These are phyloP conservation scores for Eudemis profundana DNA, from an alignment of 2,888 invertebrate genomes.

Conservation along the genomic window DNA sequence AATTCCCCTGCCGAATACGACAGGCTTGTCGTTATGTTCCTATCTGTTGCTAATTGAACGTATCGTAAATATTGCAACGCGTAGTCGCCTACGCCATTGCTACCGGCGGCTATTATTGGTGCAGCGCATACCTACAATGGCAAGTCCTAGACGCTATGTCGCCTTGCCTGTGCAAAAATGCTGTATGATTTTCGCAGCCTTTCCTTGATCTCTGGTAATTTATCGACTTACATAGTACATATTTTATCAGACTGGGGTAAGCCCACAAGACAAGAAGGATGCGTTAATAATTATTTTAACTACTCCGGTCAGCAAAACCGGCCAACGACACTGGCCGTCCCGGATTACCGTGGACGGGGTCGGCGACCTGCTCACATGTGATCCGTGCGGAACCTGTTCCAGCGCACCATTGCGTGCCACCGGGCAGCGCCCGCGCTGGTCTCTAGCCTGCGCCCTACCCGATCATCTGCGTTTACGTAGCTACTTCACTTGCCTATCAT, in stretches of 20 bases:
- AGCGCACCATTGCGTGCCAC: slow-evolving; percentile 69
- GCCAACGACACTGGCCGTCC: slow-evolving; percentile 46
- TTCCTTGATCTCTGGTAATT: not conserved
- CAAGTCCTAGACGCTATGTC: slow-evolving; percentile 75
- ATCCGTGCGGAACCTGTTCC: slow-evolving; percentile 78
- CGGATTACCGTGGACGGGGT: slow-evolving; percentile 73
- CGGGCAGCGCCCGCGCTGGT: slow-evolving; percentile 57
- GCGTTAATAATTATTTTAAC: slow-evolving; percentile 45
- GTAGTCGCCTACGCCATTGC: slow-evolving; percentile 56
- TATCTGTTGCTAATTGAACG: slow-evolving; percentile 3
- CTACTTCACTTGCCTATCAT: not conserved
- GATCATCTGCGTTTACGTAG: slow-evolving; percentile 2
- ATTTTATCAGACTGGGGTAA: not conserved
- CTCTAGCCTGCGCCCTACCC: slow-evolving; percentile 52
- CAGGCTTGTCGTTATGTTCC: slow-evolving; percentile 1
- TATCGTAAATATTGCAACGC: slow-evolving; percentile 14
- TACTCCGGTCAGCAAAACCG: slow-evolving; percentile 34
- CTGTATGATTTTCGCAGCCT: slow-evolving; percentile 69
- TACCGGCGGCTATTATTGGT: slow-evolving; percentile 66
- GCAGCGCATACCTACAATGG: slow-evolving; percentile 69
- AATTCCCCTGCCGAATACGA: no score
- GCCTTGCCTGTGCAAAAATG: slow-evolving; percentile 71
- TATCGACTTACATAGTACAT: not conserved
- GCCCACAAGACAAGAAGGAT: slow-evolving; percentile 11
- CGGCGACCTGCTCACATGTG: slow-evolving; percentile 77